Evolutionary conservation across 1,140 invertebrate species (phyloP).

Genomic region (Anthonomus grandis): DNA sequence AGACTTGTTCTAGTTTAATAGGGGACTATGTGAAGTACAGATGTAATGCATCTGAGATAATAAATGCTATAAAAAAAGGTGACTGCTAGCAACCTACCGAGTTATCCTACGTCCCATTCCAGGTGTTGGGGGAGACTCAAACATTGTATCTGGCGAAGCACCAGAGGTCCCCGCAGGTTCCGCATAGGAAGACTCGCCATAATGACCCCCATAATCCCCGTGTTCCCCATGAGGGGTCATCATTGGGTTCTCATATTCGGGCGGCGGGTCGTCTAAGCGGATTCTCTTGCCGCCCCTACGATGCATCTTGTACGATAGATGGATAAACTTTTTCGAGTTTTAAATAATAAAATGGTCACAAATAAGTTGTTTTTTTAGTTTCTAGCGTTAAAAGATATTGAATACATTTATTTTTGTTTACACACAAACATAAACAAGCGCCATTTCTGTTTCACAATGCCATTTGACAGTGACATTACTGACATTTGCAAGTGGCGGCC

Average conservation of each 20-base stretch:
- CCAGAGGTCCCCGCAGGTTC: constrained; percentile 42
- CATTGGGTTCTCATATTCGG: constrained; percentile 79
- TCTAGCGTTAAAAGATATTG: too few relatives aligned
- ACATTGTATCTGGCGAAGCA: constrained; percentile 42
- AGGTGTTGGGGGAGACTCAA: constrained; percentile 48
- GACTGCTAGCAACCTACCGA: neutral
- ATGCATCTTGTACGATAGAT: constrained; percentile 58
- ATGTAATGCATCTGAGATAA: too few relatives aligned
- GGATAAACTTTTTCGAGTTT: neutral
- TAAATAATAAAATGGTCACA: too few relatives aligned
- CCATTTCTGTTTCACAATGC: too few relatives aligned
- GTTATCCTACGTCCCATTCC: constrained; percentile 41
- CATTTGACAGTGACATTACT: too few relatives aligned
- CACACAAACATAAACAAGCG: too few relatives aligned
- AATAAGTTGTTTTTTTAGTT: too few relatives aligned
- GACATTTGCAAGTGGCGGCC: too few relatives aligned
- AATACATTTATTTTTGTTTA: too few relatives aligned
- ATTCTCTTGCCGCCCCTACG: constrained; percentile 82
- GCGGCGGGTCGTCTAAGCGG: constrained; percentile 86
- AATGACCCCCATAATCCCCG: constrained; percentile 51
- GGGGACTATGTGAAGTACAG: too few relatives aligned
- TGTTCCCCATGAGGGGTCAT: constrained; percentile 64
- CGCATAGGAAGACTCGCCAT: constrained; percentile 37
- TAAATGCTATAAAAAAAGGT: neutral
- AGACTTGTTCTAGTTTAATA: too few relatives aligned